A percentile compares a stretch with the other conserved stretches of the same genome.
Conservation (phyloP, 1,140 invertebrate species). For the Brachionus sp. region DNA sequence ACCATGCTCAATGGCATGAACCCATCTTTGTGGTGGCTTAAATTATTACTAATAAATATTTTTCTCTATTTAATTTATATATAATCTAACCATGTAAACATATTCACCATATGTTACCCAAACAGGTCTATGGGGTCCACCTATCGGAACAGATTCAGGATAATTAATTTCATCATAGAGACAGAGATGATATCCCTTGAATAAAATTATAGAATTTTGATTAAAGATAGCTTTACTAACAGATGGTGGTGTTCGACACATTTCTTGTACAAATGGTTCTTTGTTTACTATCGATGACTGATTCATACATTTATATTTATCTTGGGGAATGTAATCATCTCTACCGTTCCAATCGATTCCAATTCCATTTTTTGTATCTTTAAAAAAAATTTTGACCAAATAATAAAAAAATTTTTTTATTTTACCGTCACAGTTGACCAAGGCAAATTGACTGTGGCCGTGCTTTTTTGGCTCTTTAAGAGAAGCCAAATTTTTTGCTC, state of each 20-base stretch:
- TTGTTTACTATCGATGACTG: background rate
- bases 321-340: background rate
- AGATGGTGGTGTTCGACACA: background rate
- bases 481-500: no score
- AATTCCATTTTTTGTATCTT: conserved; percentile 38
- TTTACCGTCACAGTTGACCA: conserved; percentile 26
- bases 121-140: conserved; percentile 37
- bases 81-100: conserved; percentile 8
- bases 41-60: background rate
- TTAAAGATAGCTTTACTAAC: background rate
- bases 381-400: background rate
- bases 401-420: background rate
- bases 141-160: conserved; percentile 17
- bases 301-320: background rate
- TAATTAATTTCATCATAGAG: background rate
- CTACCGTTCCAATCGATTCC: conserved; percentile 19
- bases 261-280: background rate
- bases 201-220: background rate
- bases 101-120: conserved; percentile 46
- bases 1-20: conserved; percentile 43
- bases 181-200: conserved; percentile 32
- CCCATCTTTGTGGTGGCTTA: conserved; percentile 41
- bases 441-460: conserved; percentile 2
- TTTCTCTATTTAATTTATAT: background rate
- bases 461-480: conserved; percentile 12